These are phyloP conservation scores for Drosophila phalerata DNA, from an alignment of 2,888 invertebrate genomes.

Conservation along the genomic window DNA sequence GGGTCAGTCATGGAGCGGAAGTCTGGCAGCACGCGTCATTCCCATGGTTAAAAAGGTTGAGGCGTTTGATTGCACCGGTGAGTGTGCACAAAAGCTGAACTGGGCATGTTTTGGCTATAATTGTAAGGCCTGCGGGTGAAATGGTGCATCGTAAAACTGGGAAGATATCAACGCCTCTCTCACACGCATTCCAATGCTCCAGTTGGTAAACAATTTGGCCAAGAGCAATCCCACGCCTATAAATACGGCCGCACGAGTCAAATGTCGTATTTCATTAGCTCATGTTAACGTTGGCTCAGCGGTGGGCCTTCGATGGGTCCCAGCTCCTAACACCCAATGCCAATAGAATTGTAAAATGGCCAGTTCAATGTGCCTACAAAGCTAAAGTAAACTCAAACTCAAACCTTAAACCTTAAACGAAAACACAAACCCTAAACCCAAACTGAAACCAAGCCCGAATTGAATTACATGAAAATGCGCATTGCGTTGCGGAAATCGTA, in stretches of 20 bases:
- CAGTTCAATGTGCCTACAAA: slow-evolving; percentile 61
- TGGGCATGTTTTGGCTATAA: slow-evolving; percentile 23
- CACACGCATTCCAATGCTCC: slow-evolving; percentile 34
- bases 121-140: slow-evolving; percentile 20
- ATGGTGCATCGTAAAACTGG: slow-evolving; percentile 40
- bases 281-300: slow-evolving; percentile 70
- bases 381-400: slow-evolving; percentile 11
- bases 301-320: slow-evolving; percentile 47
- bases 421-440: slow-evolving; percentile 12
- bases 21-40: slow-evolving; percentile 69
- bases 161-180: slow-evolving; percentile 43
- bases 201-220: slow-evolving; percentile 54
- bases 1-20: slow-evolving; percentile 61
- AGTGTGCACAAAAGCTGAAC: slow-evolving; percentile 31
- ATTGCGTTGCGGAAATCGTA: slow-evolving; percentile 78
- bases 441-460: slow-evolving; percentile 55
- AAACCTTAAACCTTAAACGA: background rate
- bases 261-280: slow-evolving; percentile 78
- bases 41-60: slow-evolving; percentile 3
- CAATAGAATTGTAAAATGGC: slow-evolving; percentile 75
- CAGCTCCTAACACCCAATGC: slow-evolving; percentile 38
- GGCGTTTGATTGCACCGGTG: slow-evolving; percentile 43
- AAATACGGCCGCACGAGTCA: slow-evolving; percentile 75
- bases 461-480: slow-evolving; percentile 79
- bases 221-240: slow-evolving; percentile 77